Base-by-base conservation (phyloP, 2,797 vertebrate species). In the Cryptoblepharus egeriae region DNA sequence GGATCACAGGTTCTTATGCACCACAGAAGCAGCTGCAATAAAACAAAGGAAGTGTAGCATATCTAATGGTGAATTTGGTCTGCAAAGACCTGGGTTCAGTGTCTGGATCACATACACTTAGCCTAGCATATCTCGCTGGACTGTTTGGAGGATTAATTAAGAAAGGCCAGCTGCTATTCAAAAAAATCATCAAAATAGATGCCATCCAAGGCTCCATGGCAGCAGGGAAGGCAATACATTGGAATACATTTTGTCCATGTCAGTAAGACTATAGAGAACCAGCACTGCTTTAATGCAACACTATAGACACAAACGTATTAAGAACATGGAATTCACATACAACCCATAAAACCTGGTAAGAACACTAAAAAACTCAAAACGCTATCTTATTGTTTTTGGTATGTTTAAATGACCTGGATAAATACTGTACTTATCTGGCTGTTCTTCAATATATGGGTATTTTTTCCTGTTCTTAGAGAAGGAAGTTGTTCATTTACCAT, bases 401-500 rank as follows among this genome's bases (percentile, higher is more conserved):
- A 8, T 28, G 12, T 60, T 70, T 45, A 16, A 26, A 45, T 71
- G 15, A 11, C 10, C 49, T 13, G 7, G 9, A n/a, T 6, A 60
- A 39, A 39, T 12, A n/a, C n/a, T n/a, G 57, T 39, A 55, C 28
- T 22, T 30, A 24, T 75, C 58, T 57, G 28, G 35, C n/a, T 42
- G 57, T 22, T 65, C 45, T 63, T 7, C 42, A 61, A 32, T 49
- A 42, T 8, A 35, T 49, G 7, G 11, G 35, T 1, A 55, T 64
- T 22, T 4, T 2, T 37, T 0, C 5, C 42, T 28, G 63, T 60
- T 8, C 22, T 30, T 22, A 22, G 57, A 75, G n/a, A 20, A 75
- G 39, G 55, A 80, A 52, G 49, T 15, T 52, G 49, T 18, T 64
- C 3, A 16, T 35, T 88, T 88, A 75, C 49, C 78, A 88, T 30